These are phyloP conservation scores for Fukomys damarensis DNA, from an alignment of 2,113 vertebrate species.

Conservation along the genomic window DNA sequence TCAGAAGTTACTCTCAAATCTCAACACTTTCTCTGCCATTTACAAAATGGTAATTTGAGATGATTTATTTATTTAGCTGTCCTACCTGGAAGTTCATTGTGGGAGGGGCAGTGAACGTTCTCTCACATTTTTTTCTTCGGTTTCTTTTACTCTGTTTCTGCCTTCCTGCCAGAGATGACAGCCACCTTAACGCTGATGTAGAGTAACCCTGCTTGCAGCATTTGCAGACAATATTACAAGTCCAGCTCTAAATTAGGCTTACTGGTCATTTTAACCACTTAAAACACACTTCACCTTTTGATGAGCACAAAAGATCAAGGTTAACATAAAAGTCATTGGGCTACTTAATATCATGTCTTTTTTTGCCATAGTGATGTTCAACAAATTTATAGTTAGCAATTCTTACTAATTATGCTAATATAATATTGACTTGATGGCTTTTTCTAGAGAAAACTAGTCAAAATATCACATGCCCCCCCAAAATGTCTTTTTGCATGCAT, in stretches of 20 bases:
- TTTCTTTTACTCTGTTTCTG: neutral
- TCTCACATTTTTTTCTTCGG: neutral
- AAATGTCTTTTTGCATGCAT: neutral
- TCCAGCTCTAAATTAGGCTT: slow-evolving; percentile 61
- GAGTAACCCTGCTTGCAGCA: neutral
- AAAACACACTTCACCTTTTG: neutral
- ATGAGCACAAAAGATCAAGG: neutral
- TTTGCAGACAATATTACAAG: slow-evolving; percentile 51
- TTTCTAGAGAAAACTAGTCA: neutral
- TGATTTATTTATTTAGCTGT: slow-evolving; percentile 55
- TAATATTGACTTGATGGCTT: fast-evolving
- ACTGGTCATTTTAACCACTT: slow-evolving; percentile 24
- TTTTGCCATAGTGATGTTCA: fast-evolving
- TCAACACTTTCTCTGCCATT: slow-evolving; percentile 18
- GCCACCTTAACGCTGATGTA: neutral
- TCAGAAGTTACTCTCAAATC: slow-evolving; percentile 66
- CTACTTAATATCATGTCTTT: neutral
- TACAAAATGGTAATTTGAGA: neutral
- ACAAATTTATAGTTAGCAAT: neutral
- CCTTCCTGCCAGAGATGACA: neutral
- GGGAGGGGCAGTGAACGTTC: slow-evolving; percentile 5
- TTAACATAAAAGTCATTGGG: too few species aligned
- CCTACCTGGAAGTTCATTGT: slow-evolving; percentile 75
- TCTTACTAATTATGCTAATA: neutral
- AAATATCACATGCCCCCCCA: neutral